A percentile compares a stretch with the other conserved stretches of the same genome.
phyloP scores from a whole-genome alignment of 1,140 invertebrate species.

The Varroa destructor region DNA sequence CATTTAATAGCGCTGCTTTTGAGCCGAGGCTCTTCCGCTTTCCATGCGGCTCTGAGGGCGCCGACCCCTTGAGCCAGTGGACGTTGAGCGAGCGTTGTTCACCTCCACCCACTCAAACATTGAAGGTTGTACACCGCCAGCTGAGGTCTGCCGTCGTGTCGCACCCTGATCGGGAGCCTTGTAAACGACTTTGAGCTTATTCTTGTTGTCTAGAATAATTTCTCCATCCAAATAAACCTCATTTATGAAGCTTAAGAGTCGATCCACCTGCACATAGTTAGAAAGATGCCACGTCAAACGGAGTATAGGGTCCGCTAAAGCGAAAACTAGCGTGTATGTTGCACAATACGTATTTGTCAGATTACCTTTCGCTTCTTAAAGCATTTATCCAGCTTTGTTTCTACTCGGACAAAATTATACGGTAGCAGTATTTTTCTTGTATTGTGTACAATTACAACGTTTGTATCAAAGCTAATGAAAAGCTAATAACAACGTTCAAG shows the following conservation, averaged over 20 bases:
- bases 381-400: too few relatives aligned
- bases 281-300: too few relatives aligned
- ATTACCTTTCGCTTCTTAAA: too few relatives aligned
- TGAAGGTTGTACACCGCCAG: not conserved
- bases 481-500: not conserved
- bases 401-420: too few relatives aligned
- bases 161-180: conserved; percentile 4
- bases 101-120: conserved; percentile 26
- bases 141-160: not conserved
- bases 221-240: conserved; percentile 41
- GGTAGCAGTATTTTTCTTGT: too few relatives aligned
- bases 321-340: too few relatives aligned
- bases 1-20: conserved; percentile 1
- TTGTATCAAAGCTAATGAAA: too few relatives aligned
- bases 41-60: not conserved
- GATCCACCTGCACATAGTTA: conserved; percentile 35
- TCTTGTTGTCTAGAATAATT: conserved; percentile 37
- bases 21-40: conserved; percentile 4
- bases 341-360: too few relatives aligned
- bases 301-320: too few relatives aligned
- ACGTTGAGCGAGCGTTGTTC: conserved; percentile 1
- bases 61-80: not conserved
- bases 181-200: conserved; percentile 32
- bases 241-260: conserved; percentile 42
- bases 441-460: too few relatives aligned